Evolutionary conservation across 2,888 invertebrate genomes (phyloP), one percentile per base, ranked within the genome.

Genomic region (Papilio protenor): DNA sequence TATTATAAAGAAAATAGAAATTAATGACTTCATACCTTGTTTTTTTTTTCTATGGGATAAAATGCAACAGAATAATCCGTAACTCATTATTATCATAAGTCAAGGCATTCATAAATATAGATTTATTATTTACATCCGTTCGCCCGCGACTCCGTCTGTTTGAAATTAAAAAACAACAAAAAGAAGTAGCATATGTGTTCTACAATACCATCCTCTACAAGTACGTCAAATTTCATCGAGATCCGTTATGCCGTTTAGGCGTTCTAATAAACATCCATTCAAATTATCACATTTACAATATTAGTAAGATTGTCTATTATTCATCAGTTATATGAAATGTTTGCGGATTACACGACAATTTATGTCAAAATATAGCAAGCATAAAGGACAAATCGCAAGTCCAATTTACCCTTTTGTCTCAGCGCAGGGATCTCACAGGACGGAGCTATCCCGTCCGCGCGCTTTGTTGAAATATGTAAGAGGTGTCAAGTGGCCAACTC

Each of bases 381-480:
- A 66, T 47, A n/a, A 23, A 52, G 47, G 66, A 75, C 75, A 61
- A 78, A 78, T 71, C 45, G n/a, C 75, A 75, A 61, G 70, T 71
- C 61, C 77, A 78, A 75, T 71, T 77, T 78, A 75, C 75, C 71
- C 70, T 75, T 78, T 70, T 59, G 71, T 78, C 70, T 70, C 61
- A 11, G 55, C 23, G 14, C 61, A 40, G 70, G 52, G 49, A 71
- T 52, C 45, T 71, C 71, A 61, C 71, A 78, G 75, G 71, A 75
- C 70, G 71, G 59, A 75, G 70, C 64, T 71, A 55, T 64, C 70
- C 75, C 49, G 49, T 21, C 70, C 75, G 75, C 75, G 40, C 59
- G 71, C 77, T 78, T 78, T 78, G 75, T 78, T 78, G 71, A 74
- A 78, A 75, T 75, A 71, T 78, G 77, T 71, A 78, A 78, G 77